These are phyloP conservation scores for Asbolus verrucosus DNA, from an alignment of 1,140 invertebrate genomes.

Conservation along the genomic window DNA sequence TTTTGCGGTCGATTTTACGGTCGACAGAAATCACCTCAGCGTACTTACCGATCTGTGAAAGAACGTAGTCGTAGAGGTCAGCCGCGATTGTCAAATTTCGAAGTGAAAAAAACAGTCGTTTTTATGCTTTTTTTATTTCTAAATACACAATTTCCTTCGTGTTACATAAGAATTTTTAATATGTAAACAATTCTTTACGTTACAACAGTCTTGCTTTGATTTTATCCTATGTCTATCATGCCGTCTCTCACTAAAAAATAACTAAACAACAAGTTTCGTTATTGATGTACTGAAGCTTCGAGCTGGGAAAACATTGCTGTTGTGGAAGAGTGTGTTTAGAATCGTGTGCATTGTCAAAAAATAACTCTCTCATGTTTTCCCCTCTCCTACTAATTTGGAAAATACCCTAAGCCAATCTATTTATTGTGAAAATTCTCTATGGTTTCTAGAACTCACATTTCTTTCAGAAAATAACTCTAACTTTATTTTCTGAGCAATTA, in stretches of 20 bases:
- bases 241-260: neutral
- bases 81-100: too few species aligned
- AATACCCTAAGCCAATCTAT: neutral
- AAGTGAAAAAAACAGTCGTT: constrained; percentile 14
- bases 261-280: constrained; percentile 12
- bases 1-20: too few species aligned
- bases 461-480: constrained; percentile 31
- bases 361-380: too few species aligned
- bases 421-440: constrained; percentile 19
- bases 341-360: too few species aligned
- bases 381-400: neutral
- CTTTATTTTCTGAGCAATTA: constrained; percentile 28
- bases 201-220: constrained; percentile 45
- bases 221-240: constrained; percentile 10
- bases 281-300: constrained; percentile 23
- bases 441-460: neutral
- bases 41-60: neutral
- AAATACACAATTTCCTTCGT: constrained; percentile 50
- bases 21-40: too few species aligned
- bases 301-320: too few species aligned
- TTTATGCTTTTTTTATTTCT: constrained; percentile 47
- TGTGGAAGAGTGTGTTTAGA: too few species aligned
- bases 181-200: constrained; percentile 31
- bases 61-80: too few species aligned
- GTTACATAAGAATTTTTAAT: constrained; percentile 44